Evolutionary conservation across 1,140 invertebrate species (phyloP), one percentile per base, ranked within the genome.

Genomic region (Saccostrea glomerata): DNA sequence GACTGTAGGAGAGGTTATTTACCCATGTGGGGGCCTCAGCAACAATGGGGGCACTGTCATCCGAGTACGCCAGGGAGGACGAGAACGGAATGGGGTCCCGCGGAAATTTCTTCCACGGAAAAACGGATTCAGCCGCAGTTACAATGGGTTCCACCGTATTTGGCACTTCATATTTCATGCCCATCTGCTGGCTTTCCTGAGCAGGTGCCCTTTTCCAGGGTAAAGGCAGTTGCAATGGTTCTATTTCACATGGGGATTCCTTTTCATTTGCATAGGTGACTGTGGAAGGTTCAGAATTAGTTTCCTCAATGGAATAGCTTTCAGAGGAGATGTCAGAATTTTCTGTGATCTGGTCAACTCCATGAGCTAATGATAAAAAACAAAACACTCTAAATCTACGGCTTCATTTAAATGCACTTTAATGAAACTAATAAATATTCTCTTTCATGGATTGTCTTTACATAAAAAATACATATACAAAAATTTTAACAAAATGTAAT

Each of bases 1-100:
- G 92, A 70, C 91, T 91, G 85, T 94, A 94, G 20, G 93, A 91
- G 56, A 93, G 82, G 88, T 94, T 94, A 86, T 93, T 91, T 20
- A 93, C 93, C 94, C 94, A 94, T 40, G 94, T 93, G 7, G 94
- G 94, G 5, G 91, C 91, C 73, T 94, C 92, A 11, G 93, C 91
- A 63, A 92, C 89, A 3, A 92, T 84, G 6, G 94, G 93, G 58
- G 93, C 92, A 83, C 94, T 92, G 83, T 93, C 63, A 30, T 86
- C 66, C 1, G 83, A 85, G 60, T 73, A 85, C 12, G 47, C 56
- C 54, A 92, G 85, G 12, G 91, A 91, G 0, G 89, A 58, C 11
- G 91, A 88, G 17, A 91, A 92, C 0, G 92, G 90, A 86, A 92
- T 89, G 36, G 92, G 92, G 20, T 90, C 89, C n/a, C 90, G 82